Evolutionary conservation across 1,140 invertebrate species (phyloP), one percentile per base, ranked within the genome.

Genomic region (Papilio machaon): DNA sequence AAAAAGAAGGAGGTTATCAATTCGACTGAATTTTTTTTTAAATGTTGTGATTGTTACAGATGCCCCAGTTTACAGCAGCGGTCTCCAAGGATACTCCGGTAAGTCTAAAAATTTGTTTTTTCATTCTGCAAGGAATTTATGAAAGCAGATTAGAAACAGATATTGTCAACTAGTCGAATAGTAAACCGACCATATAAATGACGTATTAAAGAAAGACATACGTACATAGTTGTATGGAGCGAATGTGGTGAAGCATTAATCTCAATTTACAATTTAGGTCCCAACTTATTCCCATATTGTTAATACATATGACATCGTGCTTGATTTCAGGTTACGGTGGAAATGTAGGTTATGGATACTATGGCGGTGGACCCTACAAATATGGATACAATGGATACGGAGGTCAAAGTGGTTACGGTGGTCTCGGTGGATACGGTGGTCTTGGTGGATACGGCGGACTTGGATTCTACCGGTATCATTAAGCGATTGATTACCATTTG

Each of bases 41-140:
- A 30, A 52, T 30, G 7, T 49, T 17, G 6, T 19, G 19, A 30
- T 81, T 82, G 81, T 43, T 49, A 54, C 87, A 79, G 88, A 75
- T 38, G 74, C 82, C 5, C 90, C 91, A n/a, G 88, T 90, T n/a
- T 89, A 89, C 0, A 88, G 91, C 9, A 92, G 91, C 85, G 92
- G 92, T 82, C 91, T 94, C 13, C 85, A 6, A 2, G 64, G 64
- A 30, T 70, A 70, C 30, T 70, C 64, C 30, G 64, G 64, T 70
- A 38, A 70, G 64, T 70, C 9, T 3, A 30, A 35, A 35, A 9
- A 9, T 6, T 35, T 15, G 15, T 38, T 1, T 64, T 64, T 52
- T 10, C 4, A 43, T 43, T 43, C 3, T 3, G 1, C 7, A 43
- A 43, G 4, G 38, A 43, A 43, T 30, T 30, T 30, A 30, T 30